Base-by-base conservation (phyloP, 1,140 invertebrate genomes). In the Laodelphax striatellus region DNA sequence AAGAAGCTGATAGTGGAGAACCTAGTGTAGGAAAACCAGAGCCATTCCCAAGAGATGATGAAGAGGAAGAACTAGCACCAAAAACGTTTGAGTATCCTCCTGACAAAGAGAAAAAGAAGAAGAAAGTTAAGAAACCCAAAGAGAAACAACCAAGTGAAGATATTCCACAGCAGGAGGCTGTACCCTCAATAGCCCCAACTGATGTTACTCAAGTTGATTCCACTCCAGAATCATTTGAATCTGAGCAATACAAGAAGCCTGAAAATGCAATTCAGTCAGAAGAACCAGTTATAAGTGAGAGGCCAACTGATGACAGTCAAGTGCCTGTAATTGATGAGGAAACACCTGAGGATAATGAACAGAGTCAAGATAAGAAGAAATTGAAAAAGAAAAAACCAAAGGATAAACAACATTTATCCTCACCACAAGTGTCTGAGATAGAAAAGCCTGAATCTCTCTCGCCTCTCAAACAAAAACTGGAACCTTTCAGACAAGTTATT, bases 281-380 rank as follows among this genome's bases (percentile, higher is more conserved):
- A 31, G 11, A 38, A 13, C 34, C 10, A 38, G 11, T 10, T 1
- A 9, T 8, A 6, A 38, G 42, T 19, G 41, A 46, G 34, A 55
- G 41, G 24, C 31, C 55, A 11, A 13, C 19, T 13, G 50, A 58
- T 11, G 57, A 59, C 17, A 9, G 1, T 9, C 5, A 70, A 64
- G 65, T 71, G 58, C 50, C 68, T 61, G 59, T 66, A 5, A 31
- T 10, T 55, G 54, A 4, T 13, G 22, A 73, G 17, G 64, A 70
- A 65, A 65, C 71, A 58, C 50, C 69, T 60, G 58, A 68, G 3
- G 76, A 76, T 61, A 68, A 72, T 61, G 69, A 69, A 10, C 76
- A 76, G 58, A 67, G 70, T 3, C 66, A 65, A 34, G 21, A 21
- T 9, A 44, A 60, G 71, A 75, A 58, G 38, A 61, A 58, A 57